phyloP scores from a whole-genome alignment of 2,113 vertebrate genomes.

The Oryzias celebensis region DNA sequence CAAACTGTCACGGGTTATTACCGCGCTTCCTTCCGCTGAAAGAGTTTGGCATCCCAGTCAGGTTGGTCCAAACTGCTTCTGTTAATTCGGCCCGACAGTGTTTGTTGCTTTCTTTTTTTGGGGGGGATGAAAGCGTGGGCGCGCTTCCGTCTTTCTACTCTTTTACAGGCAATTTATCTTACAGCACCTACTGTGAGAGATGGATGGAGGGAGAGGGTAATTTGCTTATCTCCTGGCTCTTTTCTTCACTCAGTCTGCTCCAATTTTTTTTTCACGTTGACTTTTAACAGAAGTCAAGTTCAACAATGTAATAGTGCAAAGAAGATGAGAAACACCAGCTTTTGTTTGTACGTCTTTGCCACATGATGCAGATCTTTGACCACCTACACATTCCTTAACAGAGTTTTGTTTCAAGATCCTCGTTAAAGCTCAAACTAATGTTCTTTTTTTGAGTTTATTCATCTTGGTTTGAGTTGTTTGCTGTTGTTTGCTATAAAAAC shows the following conservation, averaged over 20 bases:
- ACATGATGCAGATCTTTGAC: constrained; percentile 7
- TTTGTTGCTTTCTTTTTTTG: constrained; percentile 34
- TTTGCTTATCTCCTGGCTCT: constrained; percentile 42
- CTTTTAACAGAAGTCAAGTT: constrained; percentile 12
- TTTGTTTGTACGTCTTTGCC: constrained; percentile 1
- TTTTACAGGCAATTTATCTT: constrained; percentile 53
- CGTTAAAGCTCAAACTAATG: background rate
- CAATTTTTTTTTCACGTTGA: background rate
- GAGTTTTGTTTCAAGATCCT: background rate
- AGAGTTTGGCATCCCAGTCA: constrained; percentile 19
- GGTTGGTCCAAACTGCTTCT: constrained; percentile 5
- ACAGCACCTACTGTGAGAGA: constrained; percentile 36
- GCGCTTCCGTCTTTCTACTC: constrained; percentile 36
- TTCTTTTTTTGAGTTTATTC: background rate
- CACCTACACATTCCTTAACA: background rate
- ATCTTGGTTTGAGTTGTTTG: background rate
- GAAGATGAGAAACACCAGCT: background rate
- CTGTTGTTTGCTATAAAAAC: constrained; percentile 13
- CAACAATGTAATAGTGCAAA: constrained; percentile 7
- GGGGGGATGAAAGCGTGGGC: constrained; percentile 26
- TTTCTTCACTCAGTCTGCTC: constrained; percentile 24
- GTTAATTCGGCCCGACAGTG: constrained; percentile 8
- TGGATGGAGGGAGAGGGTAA: constrained; percentile 40
- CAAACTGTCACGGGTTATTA: constrained; percentile 55
- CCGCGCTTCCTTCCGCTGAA: constrained; percentile 14